Evolutionary conservation across 2,113 vertebrate species (phyloP).

Genomic region (Polyodon spathula): DNA sequence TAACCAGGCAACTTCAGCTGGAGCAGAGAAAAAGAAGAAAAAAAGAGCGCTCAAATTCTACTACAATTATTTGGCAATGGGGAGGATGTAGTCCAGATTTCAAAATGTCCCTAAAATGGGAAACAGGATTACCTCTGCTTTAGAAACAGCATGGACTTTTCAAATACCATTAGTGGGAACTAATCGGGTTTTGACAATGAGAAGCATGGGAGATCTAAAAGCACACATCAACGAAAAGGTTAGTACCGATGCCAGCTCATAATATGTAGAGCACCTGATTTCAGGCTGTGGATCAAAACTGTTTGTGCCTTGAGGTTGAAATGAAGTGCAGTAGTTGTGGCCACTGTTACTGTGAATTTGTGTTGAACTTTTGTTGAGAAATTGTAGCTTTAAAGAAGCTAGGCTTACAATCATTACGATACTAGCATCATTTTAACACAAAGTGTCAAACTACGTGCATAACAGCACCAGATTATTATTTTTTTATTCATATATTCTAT

Average conservation of each 20-base stretch:
- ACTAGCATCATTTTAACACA: no score
- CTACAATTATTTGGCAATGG: slow-evolving; percentile 43
- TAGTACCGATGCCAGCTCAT: slow-evolving; percentile 16
- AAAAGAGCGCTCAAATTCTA: slow-evolving; percentile 49
- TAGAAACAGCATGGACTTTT: slow-evolving; percentile 43
- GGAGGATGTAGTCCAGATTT: slow-evolving; percentile 53
- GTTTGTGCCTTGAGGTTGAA: no score
- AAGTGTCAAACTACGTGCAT: no score
- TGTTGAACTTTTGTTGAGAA: no score
- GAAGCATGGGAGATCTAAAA: slow-evolving; percentile 39
- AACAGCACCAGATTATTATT: no score
- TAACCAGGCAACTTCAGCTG: slow-evolving; percentile 70
- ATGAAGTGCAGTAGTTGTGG: no score
- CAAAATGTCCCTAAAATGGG: slow-evolving; percentile 49
- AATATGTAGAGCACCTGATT: slow-evolving; percentile 14
- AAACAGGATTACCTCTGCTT: slow-evolving; percentile 51
- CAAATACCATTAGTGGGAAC: slow-evolving; percentile 27
- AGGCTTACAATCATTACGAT: no score
- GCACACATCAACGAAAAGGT: slow-evolving; percentile 33
- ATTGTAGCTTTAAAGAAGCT: no score
- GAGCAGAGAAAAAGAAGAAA: slow-evolving; percentile 24
- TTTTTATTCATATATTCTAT: no score
- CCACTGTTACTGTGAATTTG: no score
- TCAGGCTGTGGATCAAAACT: background rate
- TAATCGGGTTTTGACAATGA: slow-evolving; percentile 52